Base-by-base conservation (phyloP, 2,888 invertebrate species). In the Napeogenes inachia region DNA sequence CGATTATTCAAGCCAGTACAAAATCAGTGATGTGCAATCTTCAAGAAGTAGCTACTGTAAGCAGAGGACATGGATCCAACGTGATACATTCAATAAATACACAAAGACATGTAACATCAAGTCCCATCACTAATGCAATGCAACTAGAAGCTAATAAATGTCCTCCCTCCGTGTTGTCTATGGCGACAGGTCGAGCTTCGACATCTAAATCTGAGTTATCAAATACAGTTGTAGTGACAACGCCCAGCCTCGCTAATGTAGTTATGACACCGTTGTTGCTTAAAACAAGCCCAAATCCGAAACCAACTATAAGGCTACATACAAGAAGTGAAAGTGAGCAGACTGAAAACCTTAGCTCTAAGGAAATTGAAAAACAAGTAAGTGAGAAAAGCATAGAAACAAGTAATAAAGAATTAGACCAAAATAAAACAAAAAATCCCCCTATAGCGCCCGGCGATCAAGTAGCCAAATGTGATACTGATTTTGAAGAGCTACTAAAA, bases 401-500 rank as follows among this genome's bases (percentile, higher is more conserved):
- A 32, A 59, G 66, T 13, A 76, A 74, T 61, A 78, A 79, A 64
- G 73, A 75, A 65, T 73, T 71, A 63, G 75, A 75, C 56, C 62
- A 70, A 59, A 61, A 65, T 6, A 78, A 78, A 30, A 50, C 10
- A 30, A 30, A 30, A 50, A 21, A 50, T 10, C 50, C 21, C 65
- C 59, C 73, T 4, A 50, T 66, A 59, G 54, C 67, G 13, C 45
- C 68, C 32, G 54, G 59, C 38, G 84, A 82, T 59, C 74, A 71
- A 65, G 69, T 73, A 64, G 54, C 76, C 10, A 89, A 89, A 78
- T 84, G 86, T 75, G 89, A 85, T 71, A 91, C 90, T 47, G 91
- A 91, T 74, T 91, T 90, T 73, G 91, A 91, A 74, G 91, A 91
- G 71, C 73, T 91, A 54, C 73, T 91, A 38, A 91, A 88, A 77